Evolutionary conservation across 2,888 invertebrate species (phyloP), one percentile per base, ranked within the genome.

Genomic region (Crepidodera aurea): DNA sequence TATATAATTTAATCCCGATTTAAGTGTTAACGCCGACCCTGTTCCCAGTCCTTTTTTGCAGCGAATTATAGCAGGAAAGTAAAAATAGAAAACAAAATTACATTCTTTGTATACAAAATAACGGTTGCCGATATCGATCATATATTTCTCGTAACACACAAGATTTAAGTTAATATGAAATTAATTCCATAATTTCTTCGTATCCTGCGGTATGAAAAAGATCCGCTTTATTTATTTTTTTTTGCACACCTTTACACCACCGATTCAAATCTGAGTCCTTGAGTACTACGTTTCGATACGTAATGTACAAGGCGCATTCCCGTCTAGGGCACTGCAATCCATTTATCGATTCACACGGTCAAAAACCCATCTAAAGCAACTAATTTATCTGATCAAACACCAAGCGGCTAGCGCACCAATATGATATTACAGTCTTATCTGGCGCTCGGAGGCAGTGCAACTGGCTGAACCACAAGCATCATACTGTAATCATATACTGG

Each of bases 281-380:
- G 69, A 56, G 58, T 66, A 65, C 66, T 27, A 48, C 48, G 2
- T 67, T 66, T 68, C 67, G 65, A 68, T 64, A 66, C 67, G 62
- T 48, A 48, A 64, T 63, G 62, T 69, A 68, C 65, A 69, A 68
- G 68, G 66, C 64, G 68, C 67, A 68, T 70, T 68, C 69, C 64
- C 69, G 66, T 68, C 66, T 66, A 64, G 58, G 63, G 55, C 68
- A 58, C 60, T 61, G 66, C 66, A 64, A 57, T 77, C 77, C 76
- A 77, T 75, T 78, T 79, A 78, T 78, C 78, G 79, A 78, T 79
- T 79, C 79, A 79, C 79, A 79, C 79, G 79, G 78, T 79, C 78
- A 78, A 79, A 78, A 79, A 77, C 77, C 77, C 77, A 78, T 77
- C 77, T 76, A 71, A 73, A 74, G 72, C 77, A 72, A 74, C 75